phyloP scores from a whole-genome alignment of 2,888 invertebrate species.

The Pterostichus madidus region DNA sequence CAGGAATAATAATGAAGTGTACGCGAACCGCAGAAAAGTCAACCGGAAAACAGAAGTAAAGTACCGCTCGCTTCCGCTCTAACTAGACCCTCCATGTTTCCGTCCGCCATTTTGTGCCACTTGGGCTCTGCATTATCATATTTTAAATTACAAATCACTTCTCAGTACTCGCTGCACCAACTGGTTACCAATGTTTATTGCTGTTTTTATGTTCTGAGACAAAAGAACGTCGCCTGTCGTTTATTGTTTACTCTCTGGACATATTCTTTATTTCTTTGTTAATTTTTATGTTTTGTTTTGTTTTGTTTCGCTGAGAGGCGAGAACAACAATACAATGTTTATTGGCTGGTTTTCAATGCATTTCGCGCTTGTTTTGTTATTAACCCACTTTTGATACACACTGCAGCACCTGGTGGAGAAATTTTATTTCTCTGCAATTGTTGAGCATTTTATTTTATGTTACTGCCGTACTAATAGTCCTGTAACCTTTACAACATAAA shows the following conservation, averaged over 20 bases:
- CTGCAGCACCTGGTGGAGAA: constrained; percentile 30
- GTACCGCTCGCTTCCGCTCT: constrained; percentile 53
- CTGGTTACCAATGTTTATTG: constrained; percentile 31
- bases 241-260: constrained; percentile 52
- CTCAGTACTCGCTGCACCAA: constrained; percentile 14
- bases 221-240: constrained; percentile 46
- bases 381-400: constrained; percentile 46
- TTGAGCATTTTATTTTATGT: constrained; percentile 23
- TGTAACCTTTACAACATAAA: constrained; percentile 23
- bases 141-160: constrained; percentile 61
- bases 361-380: constrained; percentile 41
- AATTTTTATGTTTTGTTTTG: constrained; percentile 28
- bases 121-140: constrained; percentile 54
- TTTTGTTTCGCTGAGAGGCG: constrained; percentile 11
- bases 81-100: constrained; percentile 62
- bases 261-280: constrained; percentile 38
- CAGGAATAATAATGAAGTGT: constrained; percentile 50
- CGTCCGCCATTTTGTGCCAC: constrained; percentile 64
- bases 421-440: constrained; percentile 39
- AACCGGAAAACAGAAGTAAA: constrained; percentile 40
- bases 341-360: constrained; percentile 14
- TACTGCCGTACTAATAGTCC: neutral
- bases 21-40: constrained; percentile 24
- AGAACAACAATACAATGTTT: constrained; percentile 37
- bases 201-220: constrained; percentile 37